Percentiles rank a stretch among this genome's conserved stretches.
Conservation (phyloP, 2,888 invertebrate species). For the Dynastes hyllus region DNA sequence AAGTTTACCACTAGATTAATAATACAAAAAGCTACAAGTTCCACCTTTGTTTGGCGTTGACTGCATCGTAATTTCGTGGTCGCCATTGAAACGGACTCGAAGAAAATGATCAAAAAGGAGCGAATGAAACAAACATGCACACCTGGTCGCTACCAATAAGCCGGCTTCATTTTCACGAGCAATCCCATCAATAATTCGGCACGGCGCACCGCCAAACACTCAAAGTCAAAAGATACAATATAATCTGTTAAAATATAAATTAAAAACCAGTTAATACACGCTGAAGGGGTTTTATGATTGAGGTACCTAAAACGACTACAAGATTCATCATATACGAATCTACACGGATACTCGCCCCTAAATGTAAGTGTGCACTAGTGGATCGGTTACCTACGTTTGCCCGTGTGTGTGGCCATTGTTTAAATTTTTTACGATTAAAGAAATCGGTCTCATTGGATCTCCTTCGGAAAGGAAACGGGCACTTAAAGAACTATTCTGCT, state of each 20-base stretch:
- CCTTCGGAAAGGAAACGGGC: constrained; percentile 56
- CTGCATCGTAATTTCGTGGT: neutral
- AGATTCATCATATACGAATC: neutral
- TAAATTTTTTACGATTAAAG: constrained; percentile 59
- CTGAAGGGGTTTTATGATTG: constrained; percentile 52
- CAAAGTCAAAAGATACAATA: constrained; percentile 59
- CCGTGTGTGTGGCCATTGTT: constrained; percentile 53
- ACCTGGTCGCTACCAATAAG: constrained; percentile 47
- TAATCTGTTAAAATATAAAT: constrained; percentile 62
- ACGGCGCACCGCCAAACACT: constrained; percentile 57
- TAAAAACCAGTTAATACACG: constrained; percentile 61
- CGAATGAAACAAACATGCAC: constrained; percentile 37
- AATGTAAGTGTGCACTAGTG: neutral
- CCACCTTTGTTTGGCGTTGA: neutral
- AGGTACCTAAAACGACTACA: constrained; percentile 29
- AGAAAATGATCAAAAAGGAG: constrained; percentile 5
- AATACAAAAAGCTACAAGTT: too few relatives aligned
- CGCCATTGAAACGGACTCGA: neutral
- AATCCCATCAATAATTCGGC: constrained; percentile 51
- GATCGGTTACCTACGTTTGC: constrained; percentile 58
- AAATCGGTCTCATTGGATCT: constrained; percentile 57
- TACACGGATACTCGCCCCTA: neutral
- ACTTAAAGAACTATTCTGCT: constrained; percentile 60
- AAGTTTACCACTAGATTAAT: too few relatives aligned
- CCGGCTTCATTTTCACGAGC: constrained; percentile 37